A percentile compares a stretch with the other conserved stretches of the same genome.
Evolutionary conservation across 1,140 invertebrate genomes (phyloP).

Genomic region (Drosophila teissieri): DNA sequence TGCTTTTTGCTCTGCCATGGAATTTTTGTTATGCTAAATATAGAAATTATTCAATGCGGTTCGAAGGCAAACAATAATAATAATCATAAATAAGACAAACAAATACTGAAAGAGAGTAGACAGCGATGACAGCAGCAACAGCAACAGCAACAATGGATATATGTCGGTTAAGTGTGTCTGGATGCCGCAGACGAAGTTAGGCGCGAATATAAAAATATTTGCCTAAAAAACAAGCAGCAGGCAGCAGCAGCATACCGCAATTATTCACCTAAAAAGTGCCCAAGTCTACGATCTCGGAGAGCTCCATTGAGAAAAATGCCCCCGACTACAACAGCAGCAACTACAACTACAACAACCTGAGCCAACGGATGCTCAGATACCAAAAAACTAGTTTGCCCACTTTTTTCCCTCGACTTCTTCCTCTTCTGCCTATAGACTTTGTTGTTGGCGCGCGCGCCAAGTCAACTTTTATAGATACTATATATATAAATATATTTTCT

Average conservation of each 20-base stretch:
- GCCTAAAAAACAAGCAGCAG: slow-evolving; percentile 61
- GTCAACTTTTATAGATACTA: slow-evolving; percentile 61
- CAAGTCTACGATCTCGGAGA: slow-evolving; percentile 69
- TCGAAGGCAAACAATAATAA: slow-evolving; percentile 39
- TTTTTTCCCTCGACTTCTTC: slow-evolving; percentile 51
- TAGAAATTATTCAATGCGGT: slow-evolving; percentile 79
- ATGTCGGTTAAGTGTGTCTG: slow-evolving; percentile 60
- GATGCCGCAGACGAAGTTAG: slow-evolving; percentile 35
- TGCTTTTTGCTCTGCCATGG: slow-evolving; percentile 41
- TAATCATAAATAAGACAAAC: slow-evolving; percentile 46
- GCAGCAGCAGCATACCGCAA: slow-evolving; percentile 55
- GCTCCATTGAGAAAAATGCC: slow-evolving; percentile 74
- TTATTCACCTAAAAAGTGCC: slow-evolving; percentile 71
- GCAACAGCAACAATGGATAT: slow-evolving; percentile 12
- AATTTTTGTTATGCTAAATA: slow-evolving; percentile 76
- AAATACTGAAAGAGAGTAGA: slow-evolving; percentile 59
- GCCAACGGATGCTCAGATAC: slow-evolving; percentile 77
- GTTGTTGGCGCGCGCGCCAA: slow-evolving; percentile 70
- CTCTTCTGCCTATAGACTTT: slow-evolving; percentile 41
- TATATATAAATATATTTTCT: slow-evolving; percentile 45
- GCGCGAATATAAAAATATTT: slow-evolving; percentile 48
- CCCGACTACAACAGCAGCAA: slow-evolving; percentile 4
- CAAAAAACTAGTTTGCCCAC: slow-evolving; percentile 81
- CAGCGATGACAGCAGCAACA: slow-evolving; percentile 14
- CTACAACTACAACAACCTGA: slow-evolving; percentile 67